Evolutionary conservation across 2,113 vertebrate genomes (phyloP).

Genomic region (Corythornis cristatus): DNA sequence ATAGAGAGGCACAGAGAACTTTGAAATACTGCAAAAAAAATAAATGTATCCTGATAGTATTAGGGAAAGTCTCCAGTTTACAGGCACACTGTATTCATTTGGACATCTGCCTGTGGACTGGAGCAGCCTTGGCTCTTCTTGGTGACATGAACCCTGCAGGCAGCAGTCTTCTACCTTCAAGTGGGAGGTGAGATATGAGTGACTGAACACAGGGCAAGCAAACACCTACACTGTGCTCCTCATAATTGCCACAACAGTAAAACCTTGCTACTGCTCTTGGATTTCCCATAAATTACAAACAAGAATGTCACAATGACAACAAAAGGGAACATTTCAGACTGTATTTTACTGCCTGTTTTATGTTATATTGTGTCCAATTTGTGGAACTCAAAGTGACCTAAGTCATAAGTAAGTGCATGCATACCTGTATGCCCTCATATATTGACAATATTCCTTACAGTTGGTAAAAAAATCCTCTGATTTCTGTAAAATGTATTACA

Average conservation of each 20-base stretch:
- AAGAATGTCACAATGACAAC: neutral
- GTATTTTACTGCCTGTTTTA: neutral
- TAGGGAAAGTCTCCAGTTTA: neutral
- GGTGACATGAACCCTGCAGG: neutral
- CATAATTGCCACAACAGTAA: neutral
- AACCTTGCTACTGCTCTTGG: neutral
- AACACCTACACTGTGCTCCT: neutral
- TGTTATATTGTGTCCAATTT: neutral
- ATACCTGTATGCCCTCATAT: fast-evolving
- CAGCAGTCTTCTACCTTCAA: neutral
- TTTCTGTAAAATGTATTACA: neutral
- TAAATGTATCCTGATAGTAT: neutral
- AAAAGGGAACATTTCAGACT: neutral
- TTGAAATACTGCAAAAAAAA: neutral
- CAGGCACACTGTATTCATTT: neutral
- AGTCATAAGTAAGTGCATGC: neutral
- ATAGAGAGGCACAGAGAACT: neutral
- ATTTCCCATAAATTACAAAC: neutral
- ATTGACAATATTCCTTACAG: neutral
- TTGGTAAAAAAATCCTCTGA: neutral
- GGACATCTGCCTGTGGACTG: neutral
- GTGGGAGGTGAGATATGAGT: neutral
- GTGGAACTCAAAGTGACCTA: neutral
- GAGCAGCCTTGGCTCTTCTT: neutral
- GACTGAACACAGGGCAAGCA: neutral